These are phyloP conservation scores for Acrobeloides nanus DNA, from an alignment of 2,888 invertebrate genomes.

Conservation along the genomic window DNA sequence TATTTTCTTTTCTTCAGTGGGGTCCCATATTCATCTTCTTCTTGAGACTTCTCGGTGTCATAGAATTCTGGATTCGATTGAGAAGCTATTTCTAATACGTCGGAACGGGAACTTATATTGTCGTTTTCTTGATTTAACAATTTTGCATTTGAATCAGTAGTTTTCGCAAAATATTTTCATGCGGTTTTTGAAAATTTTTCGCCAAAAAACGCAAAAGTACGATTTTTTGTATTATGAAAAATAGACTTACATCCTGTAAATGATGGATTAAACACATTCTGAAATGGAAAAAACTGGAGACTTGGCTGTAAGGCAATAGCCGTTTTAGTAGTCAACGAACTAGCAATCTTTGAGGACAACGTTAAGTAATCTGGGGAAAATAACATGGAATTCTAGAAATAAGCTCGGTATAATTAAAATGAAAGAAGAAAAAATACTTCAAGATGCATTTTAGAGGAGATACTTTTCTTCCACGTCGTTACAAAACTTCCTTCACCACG, in stretches of 20 bases:
- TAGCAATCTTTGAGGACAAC: slow-evolving; percentile 23
- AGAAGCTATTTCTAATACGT: too few relatives aligned
- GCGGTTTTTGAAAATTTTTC: too few relatives aligned
- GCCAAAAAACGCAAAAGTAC: too few relatives aligned
- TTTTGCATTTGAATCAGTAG: too few relatives aligned
- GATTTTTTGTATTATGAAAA: too few relatives aligned
- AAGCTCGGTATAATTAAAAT: slow-evolving; percentile 1
- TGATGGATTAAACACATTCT: slow-evolving; percentile 28
- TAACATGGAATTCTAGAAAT: slow-evolving; percentile 27
- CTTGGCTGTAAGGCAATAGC: slow-evolving; percentile 43
- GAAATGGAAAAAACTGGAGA: slow-evolving; percentile 33
- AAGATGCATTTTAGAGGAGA: slow-evolving; percentile 28
- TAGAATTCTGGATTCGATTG: too few relatives aligned
- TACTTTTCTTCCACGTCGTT: slow-evolving; percentile 39
- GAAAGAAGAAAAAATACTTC: slow-evolving; percentile 28
- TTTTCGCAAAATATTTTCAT: too few relatives aligned
- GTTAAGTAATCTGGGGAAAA: slow-evolving; percentile 32
- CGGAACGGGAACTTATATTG: too few relatives aligned
- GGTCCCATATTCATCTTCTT: too few relatives aligned
- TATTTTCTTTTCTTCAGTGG: too few relatives aligned
- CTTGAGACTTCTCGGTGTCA: too few relatives aligned
- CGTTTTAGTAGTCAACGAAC: slow-evolving; percentile 25
- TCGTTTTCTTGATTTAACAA: too few relatives aligned
- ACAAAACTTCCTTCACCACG: slow-evolving; percentile 43
- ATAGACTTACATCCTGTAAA: slow-evolving; percentile 28